Evolutionary conservation across 2,113 vertebrate genomes (phyloP).

Genomic region (Platichthys flesus): DNA sequence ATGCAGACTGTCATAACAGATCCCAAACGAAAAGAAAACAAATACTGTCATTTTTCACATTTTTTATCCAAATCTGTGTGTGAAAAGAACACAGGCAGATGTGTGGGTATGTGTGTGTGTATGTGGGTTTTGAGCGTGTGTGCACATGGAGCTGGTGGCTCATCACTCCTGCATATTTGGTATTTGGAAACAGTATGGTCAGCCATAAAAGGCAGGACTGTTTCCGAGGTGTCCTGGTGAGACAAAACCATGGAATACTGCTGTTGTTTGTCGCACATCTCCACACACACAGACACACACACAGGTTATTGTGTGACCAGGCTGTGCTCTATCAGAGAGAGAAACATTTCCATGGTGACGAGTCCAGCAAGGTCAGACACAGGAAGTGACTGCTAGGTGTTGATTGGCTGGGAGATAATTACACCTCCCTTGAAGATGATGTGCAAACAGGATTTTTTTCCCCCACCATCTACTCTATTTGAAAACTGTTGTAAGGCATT

Average conservation of each 20-base stretch:
- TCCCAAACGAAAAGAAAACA: slow-evolving; percentile 62
- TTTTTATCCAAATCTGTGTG: slow-evolving; percentile 35
- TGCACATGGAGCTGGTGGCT: slow-evolving; percentile 14
- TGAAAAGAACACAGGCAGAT: slow-evolving; percentile 27
- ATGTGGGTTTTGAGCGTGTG: slow-evolving; percentile 2
- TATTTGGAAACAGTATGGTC: slow-evolving; percentile 41
- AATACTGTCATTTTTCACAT: slow-evolving; percentile 58
- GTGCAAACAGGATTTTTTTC: slow-evolving; percentile 64
- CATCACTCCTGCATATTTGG: slow-evolving; percentile 54
- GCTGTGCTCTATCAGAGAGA: slow-evolving; percentile 40
- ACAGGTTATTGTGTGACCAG: slow-evolving; percentile 48
- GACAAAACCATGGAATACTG: slow-evolving; percentile 43
- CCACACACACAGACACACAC: slow-evolving; percentile 23
- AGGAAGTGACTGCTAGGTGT: slow-evolving; percentile 71
- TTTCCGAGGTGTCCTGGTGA: slow-evolving; percentile 52
- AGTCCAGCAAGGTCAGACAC: slow-evolving; percentile 78
- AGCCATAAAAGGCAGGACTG: slow-evolving; percentile 50
- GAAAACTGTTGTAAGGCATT: slow-evolving; percentile 69
- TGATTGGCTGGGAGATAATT: slow-evolving; percentile 80
- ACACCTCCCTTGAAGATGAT: slow-evolving; percentile 77
- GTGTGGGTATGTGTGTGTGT: slow-evolving; percentile 6
- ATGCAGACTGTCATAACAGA: slow-evolving; percentile 66
- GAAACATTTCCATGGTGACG: slow-evolving; percentile 81
- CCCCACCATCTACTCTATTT: slow-evolving; percentile 48
- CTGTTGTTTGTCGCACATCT: slow-evolving; percentile 49